Percentiles rank a stretch among this genome's conserved stretches.
Conservation (phyloP, 2,888 invertebrate species). For the Cremastinae sp. region DNA sequence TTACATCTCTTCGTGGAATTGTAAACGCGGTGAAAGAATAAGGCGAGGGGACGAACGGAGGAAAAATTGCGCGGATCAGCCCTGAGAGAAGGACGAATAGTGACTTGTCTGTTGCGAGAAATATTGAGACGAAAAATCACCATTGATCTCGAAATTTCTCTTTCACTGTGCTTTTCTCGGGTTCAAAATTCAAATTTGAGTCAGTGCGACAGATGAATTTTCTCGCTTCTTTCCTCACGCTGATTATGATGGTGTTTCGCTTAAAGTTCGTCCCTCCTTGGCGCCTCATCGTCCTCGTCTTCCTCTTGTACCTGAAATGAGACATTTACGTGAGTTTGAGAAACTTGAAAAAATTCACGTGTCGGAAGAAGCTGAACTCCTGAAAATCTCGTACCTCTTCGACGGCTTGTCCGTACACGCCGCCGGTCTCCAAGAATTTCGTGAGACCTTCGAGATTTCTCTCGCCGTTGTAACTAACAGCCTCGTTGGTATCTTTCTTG, state of each 20-base stretch:
- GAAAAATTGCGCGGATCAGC: conserved; percentile 13
- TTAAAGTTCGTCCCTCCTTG: conserved; percentile 91
- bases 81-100: background rate
- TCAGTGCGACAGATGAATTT: conserved; percentile 52
- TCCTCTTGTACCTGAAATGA: conserved; percentile 83
- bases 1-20: conserved; percentile 20
- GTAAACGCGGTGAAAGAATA: background rate
- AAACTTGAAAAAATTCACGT: conserved; percentile 14
- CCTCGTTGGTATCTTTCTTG: conserved; percentile 93
- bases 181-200: conserved; percentile 18
- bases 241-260: conserved; percentile 55
- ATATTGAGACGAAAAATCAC: background rate
- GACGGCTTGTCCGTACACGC: conserved; percentile 88
- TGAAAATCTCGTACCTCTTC: conserved; percentile 82
- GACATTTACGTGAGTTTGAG: background rate
- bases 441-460: conserved; percentile 95
- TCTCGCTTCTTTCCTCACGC: conserved; percentile 66
- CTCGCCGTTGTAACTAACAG: conserved; percentile 96
- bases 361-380: conserved; percentile 14
- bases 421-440: conserved; percentile 96
- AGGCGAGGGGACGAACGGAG: background rate
- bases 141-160: background rate
- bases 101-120: background rate
- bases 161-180: background rate
- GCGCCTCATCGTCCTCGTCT: conserved; percentile 88